Conservation (phyloP, 1,140 invertebrate species). For the Lycorma delicatula region DNA sequence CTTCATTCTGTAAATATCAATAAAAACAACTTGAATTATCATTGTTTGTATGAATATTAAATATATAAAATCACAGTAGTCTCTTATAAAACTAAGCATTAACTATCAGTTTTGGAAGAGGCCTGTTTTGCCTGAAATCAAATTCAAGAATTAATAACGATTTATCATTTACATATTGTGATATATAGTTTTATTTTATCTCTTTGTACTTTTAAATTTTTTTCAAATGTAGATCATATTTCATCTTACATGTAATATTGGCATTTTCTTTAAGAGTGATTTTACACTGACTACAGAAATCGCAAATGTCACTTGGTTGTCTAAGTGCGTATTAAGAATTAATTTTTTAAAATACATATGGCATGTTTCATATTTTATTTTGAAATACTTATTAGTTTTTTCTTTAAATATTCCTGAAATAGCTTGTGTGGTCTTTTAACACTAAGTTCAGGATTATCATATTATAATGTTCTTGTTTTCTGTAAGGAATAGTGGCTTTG, state of each 20-base stretch:
- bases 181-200: neutral
- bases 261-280: constrained; percentile 6
- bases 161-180: constrained; percentile 5
- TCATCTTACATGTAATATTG: constrained; percentile 8
- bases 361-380: neutral
- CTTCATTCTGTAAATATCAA: constrained; percentile 11
- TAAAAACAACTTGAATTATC: constrained; percentile 9
- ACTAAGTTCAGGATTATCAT: neutral
- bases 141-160: constrained; percentile 13
- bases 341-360: constrained; percentile 10
- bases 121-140: constrained; percentile 19
- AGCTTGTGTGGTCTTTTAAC: constrained; percentile 9
- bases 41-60: constrained; percentile 18
- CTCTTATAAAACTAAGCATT: constrained; percentile 19
- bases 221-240: constrained; percentile 9
- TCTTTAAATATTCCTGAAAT: constrained; percentile 6
- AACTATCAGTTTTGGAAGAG: constrained; percentile 17
- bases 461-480: neutral
- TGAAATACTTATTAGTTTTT: neutral
- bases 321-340: neutral
- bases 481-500: neutral
- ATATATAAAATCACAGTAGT: constrained; percentile 15
- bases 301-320: constrained; percentile 14
- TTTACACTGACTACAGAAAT: constrained; percentile 4
- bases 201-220: constrained; percentile 14